Evolutionary conservation across 2,888 invertebrate species (phyloP), one percentile per base, ranked within the genome.

Genomic region (Scaptomyza reducta): DNA sequence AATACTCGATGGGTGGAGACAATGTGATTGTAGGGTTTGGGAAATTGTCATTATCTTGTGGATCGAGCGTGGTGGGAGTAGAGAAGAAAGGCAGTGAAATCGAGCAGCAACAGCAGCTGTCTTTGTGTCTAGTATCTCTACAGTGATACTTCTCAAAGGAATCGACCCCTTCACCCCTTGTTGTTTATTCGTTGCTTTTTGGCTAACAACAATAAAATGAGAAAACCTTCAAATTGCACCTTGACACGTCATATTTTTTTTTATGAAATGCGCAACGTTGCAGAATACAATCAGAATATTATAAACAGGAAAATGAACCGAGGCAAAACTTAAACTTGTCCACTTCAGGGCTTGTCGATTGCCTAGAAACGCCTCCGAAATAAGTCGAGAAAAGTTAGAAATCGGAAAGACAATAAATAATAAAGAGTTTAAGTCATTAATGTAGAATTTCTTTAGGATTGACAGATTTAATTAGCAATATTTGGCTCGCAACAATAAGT

Each of bases 241-340:
- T 89, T 83, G 89, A 70, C 87, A 87, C 89, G 87, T 89, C 72
- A 87, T 78, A 81, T 86, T 77, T 16, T 40, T 40, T 14, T 38
- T 3, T 75, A 75, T 86, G 77, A 87, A 87, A 84, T 86, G 89
- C 88, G 81, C 87, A 89, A 78, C 74, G 74, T 80, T 78, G 76
- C 79, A 78, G 74, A 78, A 85, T 16, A 40, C 10, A 87, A 85
- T 78, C 74, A n/a, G n/a, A 33, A 22, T 45, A 6, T 1, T 13
- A 79, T 77, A 85, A 85, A 74, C 72, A 68, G 66, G 69, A 69
- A 83, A 83, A 87, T 88, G 83, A 77, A 66, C 62, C 25, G 45
- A 10, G 31, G 35, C 47, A 59, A 60, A 50, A 50, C n/a, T 49
- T 22, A 6, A 49, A 56, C 49, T 47, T 35, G 68, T 67, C 85